A percentile compares a stretch with the other conserved stretches of the same genome.
These are phyloP conservation scores for Phenganax marumi DNA, from an alignment of 92 coral and sea anemone species.

Conservation along the genomic window DNA sequence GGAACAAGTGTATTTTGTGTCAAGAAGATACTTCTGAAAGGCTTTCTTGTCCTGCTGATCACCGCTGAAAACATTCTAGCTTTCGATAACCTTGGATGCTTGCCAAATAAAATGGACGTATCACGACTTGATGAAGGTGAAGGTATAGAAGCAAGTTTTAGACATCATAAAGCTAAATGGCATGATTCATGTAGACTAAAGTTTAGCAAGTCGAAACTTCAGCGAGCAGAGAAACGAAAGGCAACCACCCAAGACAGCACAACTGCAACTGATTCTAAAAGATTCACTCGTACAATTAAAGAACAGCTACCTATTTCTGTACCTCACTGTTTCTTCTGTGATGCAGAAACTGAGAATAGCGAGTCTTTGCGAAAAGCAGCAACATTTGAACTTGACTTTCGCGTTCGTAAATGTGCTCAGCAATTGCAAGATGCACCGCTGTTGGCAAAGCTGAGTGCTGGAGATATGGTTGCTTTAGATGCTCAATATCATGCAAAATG, in stretches of 20 bases:
- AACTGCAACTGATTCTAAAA: slow-evolving; percentile 2
- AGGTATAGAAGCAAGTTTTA: slow-evolving; percentile 56
- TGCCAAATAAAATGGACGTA: slow-evolving; percentile 21
- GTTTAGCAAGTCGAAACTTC: slow-evolving; percentile 61
- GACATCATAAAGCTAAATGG: slow-evolving; percentile 56
- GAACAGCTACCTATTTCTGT: slow-evolving; percentile 6
- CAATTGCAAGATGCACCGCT: slow-evolving; percentile 8
- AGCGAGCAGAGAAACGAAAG: slow-evolving; percentile 58
- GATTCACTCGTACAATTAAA: slow-evolving; percentile 42
- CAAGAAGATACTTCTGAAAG: slow-evolving; percentile 51
- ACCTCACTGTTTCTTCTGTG: slow-evolving; percentile 53
- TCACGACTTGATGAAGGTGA: slow-evolving; percentile 45
- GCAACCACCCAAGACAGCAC: slow-evolving; percentile 35
- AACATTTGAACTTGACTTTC: slow-evolving; percentile 41
- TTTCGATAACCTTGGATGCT: slow-evolving; percentile 13
- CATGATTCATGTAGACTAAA: slow-evolving; percentile 58
- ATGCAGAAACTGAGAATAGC: slow-evolving; percentile 23
- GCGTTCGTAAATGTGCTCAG: slow-evolving; percentile 21
- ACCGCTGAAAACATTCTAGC: slow-evolving; percentile 31
- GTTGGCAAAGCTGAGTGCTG: slow-evolving; percentile 60
- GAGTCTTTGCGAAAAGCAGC: slow-evolving; percentile 40
- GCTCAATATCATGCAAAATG: slow-evolving; percentile 60
- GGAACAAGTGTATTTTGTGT: no score
- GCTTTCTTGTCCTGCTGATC: slow-evolving; percentile 50
- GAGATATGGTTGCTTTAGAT: slow-evolving; percentile 64